Percentiles rank a stretch among this genome's conserved stretches.
Evolutionary conservation across 1,140 invertebrate genomes (phyloP).

Genomic region (Hestina assimilis): DNA sequence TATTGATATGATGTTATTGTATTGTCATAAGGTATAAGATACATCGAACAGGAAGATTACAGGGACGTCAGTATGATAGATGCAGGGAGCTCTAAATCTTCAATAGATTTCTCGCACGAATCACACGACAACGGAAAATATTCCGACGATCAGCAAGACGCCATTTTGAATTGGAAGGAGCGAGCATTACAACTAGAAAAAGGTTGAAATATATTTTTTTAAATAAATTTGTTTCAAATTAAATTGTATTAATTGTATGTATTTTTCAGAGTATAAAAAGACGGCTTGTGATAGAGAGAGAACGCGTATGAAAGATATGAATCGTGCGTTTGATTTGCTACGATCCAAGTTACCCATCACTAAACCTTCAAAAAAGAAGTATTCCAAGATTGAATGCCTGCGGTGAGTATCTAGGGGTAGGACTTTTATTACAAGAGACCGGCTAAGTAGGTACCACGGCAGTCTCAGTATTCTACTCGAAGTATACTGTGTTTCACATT

Average conservation of each 20-base stretch:
- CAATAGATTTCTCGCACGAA: conserved; percentile 60
- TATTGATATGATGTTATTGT: background rate
- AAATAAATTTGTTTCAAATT: background rate
- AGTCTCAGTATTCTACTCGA: no score
- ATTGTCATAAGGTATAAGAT: conserved; percentile 41
- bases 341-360: conserved; percentile 87
- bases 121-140: conserved; percentile 48
- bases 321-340: conserved; percentile 89
- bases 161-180: conserved; percentile 76
- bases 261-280: conserved; percentile 86
- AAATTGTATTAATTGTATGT: background rate
- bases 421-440: no score
- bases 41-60: conserved; percentile 55
- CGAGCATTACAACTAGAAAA: conserved; percentile 79
- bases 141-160: conserved; percentile 64
- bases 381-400: conserved; percentile 92
- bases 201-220: conserved; percentile 47
- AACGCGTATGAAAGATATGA: conserved; percentile 93
- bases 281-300: conserved; percentile 91
- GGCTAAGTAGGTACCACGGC: no score
- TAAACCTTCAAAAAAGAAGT: conserved; percentile 92
- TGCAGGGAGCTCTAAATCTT: conserved; percentile 53
- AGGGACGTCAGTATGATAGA: conserved; percentile 48
- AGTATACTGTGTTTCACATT: no score
- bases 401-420: conserved; percentile 82